Conservation (phyloP, 2,888 invertebrate genomes). For the Tachina grossa region DNA sequence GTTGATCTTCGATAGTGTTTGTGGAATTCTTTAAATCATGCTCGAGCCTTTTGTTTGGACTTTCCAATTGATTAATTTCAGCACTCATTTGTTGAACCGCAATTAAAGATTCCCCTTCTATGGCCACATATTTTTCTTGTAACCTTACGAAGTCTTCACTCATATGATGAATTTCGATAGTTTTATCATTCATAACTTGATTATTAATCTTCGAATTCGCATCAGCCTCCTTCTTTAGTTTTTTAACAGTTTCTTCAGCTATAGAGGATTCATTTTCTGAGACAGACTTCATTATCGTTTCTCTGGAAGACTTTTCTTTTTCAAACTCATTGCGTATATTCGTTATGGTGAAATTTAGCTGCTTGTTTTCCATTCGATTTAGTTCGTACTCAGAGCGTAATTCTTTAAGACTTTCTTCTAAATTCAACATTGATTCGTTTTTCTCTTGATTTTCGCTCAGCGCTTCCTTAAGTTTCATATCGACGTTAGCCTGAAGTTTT, state of each 20-base stretch:
- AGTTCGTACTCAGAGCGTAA: slow-evolving; percentile 74
- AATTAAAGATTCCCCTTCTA: slow-evolving; percentile 68
- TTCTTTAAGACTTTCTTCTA: slow-evolving; percentile 84
- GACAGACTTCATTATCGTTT: slow-evolving; percentile 32
- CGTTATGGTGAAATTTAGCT: slow-evolving; percentile 76
- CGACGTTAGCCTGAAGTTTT: slow-evolving; percentile 58
- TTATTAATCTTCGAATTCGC: slow-evolving; percentile 37
- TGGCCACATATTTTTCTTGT: slow-evolving; percentile 51
- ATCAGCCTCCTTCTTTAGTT: slow-evolving; percentile 53
- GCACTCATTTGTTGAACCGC: slow-evolving; percentile 65
- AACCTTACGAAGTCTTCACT: slow-evolving; percentile 68
- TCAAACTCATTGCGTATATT: slow-evolving; percentile 40
- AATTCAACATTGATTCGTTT: slow-evolving; percentile 31
- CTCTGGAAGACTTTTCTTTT: slow-evolving; percentile 29
- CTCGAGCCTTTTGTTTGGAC: slow-evolving; percentile 65
- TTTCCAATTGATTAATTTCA: slow-evolving; percentile 69
- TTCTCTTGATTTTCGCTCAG: slow-evolving; percentile 60
- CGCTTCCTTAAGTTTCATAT: slow-evolving; percentile 60
- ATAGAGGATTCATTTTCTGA: slow-evolving; percentile 54
- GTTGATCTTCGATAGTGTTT: slow-evolving; percentile 65
- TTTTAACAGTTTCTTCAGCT: slow-evolving; percentile 44
- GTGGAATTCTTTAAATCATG: slow-evolving; percentile 63
- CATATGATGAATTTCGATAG: slow-evolving; percentile 59
- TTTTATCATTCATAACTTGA: slow-evolving; percentile 50
- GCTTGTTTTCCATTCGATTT: slow-evolving; percentile 74